Conservation (phyloP, 2,113 vertebrate species). For the Galbula dea region DNA sequence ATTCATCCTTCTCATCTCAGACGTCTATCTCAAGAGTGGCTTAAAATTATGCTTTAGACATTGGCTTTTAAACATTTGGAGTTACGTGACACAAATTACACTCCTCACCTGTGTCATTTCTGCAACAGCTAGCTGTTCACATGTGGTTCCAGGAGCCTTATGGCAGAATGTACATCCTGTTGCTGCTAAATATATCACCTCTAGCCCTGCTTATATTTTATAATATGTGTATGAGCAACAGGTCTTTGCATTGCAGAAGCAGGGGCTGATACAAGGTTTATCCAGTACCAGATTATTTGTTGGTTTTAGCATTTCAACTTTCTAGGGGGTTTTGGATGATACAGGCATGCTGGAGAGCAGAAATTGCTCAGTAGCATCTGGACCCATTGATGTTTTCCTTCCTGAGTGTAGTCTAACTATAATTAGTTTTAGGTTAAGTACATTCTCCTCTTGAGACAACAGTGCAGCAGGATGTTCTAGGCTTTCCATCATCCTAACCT, state of each 20-base stretch:
- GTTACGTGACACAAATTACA: neutral
- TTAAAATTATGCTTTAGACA: neutral
- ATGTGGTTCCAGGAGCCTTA: neutral
- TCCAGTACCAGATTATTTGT: neutral
- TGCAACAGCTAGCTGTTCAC: neutral
- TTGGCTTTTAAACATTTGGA: neutral
- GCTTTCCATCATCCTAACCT: slow-evolving; percentile 54
- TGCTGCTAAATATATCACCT: neutral
- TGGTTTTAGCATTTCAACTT: too few species aligned
- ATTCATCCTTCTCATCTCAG: neutral
- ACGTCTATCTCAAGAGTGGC: neutral
- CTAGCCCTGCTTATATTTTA: neutral
- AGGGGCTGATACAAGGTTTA: neutral
- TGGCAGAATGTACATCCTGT: neutral
- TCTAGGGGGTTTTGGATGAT: neutral
- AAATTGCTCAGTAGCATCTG: neutral
- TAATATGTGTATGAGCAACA: rapidly evolving
- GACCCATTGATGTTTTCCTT: neutral
- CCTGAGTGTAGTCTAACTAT: neutral
- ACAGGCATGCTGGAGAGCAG: neutral
- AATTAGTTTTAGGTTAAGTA: slow-evolving; percentile 28
- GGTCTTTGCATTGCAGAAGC: neutral
- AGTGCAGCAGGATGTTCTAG: neutral
- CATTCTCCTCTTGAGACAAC: slow-evolving; percentile 32
- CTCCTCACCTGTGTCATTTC: neutral